A percentile compares a stretch with the other conserved stretches of the same genome.
These are phyloP conservation scores for Rhabdomys pumilio DNA, from an alignment of 2,797 vertebrate species.

Conservation along the genomic window DNA sequence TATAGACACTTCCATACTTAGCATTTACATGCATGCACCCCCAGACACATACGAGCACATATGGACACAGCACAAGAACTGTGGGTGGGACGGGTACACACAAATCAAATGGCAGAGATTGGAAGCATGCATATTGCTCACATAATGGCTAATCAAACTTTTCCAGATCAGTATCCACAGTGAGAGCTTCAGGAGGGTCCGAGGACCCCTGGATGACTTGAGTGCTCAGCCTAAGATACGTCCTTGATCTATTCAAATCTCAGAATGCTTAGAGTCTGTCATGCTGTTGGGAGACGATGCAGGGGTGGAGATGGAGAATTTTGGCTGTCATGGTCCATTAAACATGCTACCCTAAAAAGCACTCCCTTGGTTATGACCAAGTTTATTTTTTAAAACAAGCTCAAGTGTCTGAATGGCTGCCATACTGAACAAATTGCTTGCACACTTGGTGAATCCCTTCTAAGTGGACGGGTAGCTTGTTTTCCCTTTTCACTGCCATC, in stretches of 20 bases:
- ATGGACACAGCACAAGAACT: background rate
- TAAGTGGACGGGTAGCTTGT: background rate
- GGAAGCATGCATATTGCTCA: conserved; percentile 29
- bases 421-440: background rate
- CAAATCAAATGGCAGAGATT: conserved; percentile 24
- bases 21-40: no score
- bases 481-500: conserved; percentile 37
- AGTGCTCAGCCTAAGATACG: background rate
- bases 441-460: conserved; percentile 18
- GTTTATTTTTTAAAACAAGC: background rate
- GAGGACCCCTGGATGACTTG: background rate
- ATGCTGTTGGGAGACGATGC: background rate
- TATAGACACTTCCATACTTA: no score
- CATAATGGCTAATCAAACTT: background rate
- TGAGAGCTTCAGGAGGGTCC: background rate
- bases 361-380: background rate
- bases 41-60: background rate
- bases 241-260: background rate
- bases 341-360: conserved; percentile 43
- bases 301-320: background rate
- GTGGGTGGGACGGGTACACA: background rate
- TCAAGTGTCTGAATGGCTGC: background rate
- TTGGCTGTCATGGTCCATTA: background rate
- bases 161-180: background rate
- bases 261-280: background rate